These are phyloP conservation scores for Arenicola marina DNA, from an alignment of 2,888 invertebrate genomes.

Conservation along the genomic window DNA sequence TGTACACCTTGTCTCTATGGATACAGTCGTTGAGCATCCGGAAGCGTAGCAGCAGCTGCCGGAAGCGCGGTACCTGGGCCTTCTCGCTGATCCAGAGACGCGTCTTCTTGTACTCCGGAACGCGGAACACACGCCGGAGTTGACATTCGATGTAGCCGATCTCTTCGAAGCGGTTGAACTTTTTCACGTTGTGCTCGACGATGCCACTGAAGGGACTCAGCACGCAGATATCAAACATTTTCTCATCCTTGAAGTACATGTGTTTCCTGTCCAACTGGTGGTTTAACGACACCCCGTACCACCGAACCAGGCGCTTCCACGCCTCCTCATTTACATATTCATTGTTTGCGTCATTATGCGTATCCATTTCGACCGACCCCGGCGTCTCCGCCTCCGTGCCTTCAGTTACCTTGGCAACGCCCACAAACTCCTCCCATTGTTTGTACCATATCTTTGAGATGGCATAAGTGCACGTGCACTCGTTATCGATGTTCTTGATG, in stretches of 20 bases:
- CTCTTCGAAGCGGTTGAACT: slow-evolving; percentile 32
- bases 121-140: slow-evolving; percentile 25
- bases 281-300: slow-evolving; percentile 35
- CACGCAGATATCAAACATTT: slow-evolving; percentile 32
- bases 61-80: slow-evolving; percentile 30
- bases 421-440: slow-evolving; percentile 31
- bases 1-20: slow-evolving; percentile 13
- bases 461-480: slow-evolving; percentile 35
- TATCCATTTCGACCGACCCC: slow-evolving; percentile 26
- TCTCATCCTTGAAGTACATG: slow-evolving; percentile 33
- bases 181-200: slow-evolving; percentile 30
- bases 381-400: slow-evolving; percentile 15
- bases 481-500: slow-evolving; percentile 20
- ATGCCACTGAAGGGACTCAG: slow-evolving; percentile 35
- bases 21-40: slow-evolving; percentile 29
- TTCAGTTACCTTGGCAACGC: slow-evolving; percentile 11
- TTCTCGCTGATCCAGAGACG: slow-evolving; percentile 34
- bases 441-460: slow-evolving; percentile 37
- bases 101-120: slow-evolving; percentile 21
- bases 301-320: slow-evolving; percentile 38
- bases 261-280: slow-evolving; percentile 37
- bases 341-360: slow-evolving; percentile 35
- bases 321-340: slow-evolving; percentile 37
- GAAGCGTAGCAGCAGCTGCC: slow-evolving; percentile 29
- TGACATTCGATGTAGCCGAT: slow-evolving; percentile 35